These are phyloP conservation scores for Dynastes tityus DNA, from an alignment of 2,888 invertebrate species.

Conservation along the genomic window DNA sequence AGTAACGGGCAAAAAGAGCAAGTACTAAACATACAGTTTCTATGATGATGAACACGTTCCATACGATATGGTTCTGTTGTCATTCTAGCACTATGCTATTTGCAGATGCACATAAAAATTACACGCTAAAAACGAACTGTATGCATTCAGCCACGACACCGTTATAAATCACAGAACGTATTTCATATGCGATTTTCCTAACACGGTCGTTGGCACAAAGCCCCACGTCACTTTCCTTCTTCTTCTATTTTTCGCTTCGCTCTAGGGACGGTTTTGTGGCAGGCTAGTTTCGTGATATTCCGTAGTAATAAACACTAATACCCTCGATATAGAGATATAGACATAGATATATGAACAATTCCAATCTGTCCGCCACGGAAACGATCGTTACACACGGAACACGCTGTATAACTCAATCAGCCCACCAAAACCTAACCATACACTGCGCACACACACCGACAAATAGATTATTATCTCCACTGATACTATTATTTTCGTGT, in stretches of 20 bases:
- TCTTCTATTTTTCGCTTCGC: constrained; percentile 5
- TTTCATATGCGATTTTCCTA: constrained; percentile 34
- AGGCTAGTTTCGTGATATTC: constrained; percentile 32
- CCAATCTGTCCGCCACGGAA: constrained; percentile 61
- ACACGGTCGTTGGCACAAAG: constrained; percentile 19
- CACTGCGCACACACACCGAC: constrained; percentile 27
- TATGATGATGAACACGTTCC: constrained; percentile 31
- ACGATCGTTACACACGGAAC: constrained; percentile 65
- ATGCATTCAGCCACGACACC: constrained; percentile 23
- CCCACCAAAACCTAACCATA: constrained; percentile 53
- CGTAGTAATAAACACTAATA: constrained; percentile 39
- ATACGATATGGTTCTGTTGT: constrained; percentile 21
- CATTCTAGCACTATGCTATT: constrained; percentile 29
- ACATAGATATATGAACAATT: constrained; percentile 61
- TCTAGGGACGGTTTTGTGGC: neutral
- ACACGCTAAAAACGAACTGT: constrained; percentile 16
- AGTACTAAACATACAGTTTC: neutral
- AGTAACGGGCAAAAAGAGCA: neutral
- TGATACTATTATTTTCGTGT: constrained; percentile 66
- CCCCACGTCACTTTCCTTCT: neutral
- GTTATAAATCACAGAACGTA: constrained; percentile 26
- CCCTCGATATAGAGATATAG: constrained; percentile 55
- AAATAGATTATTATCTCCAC: constrained; percentile 61
- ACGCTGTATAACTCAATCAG: constrained; percentile 65
- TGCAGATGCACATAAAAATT: constrained; percentile 19